Evolutionary conservation across 2,797 vertebrate species (phyloP).

Genomic region (Parauchenoglanis ngamensis): DNA sequence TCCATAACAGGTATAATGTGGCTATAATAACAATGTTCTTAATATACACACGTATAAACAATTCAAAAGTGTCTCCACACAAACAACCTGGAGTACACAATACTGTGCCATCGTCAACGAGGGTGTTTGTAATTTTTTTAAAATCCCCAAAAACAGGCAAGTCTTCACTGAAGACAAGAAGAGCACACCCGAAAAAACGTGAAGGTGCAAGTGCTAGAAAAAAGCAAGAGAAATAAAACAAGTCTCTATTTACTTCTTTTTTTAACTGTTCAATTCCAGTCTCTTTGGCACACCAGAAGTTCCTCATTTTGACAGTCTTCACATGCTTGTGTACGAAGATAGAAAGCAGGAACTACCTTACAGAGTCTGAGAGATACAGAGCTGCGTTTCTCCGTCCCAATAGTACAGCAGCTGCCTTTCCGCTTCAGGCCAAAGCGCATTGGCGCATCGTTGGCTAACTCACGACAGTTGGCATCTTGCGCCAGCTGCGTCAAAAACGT

Average conservation of each 20-base stretch:
- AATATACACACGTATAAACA: constrained; percentile 77
- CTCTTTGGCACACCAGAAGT: constrained; percentile 73
- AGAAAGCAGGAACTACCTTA: constrained; percentile 55
- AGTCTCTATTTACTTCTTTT: constrained; percentile 26
- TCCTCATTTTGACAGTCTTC: constrained; percentile 51
- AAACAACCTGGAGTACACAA: constrained; percentile 78
- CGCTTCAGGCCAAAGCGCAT: constrained; percentile 66
- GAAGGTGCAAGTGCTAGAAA: constrained; percentile 62
- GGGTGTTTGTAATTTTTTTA: constrained; percentile 59
- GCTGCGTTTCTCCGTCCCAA: constrained; percentile 64
- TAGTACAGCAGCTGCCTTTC: constrained; percentile 70
- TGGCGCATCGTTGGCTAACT: constrained; percentile 62
- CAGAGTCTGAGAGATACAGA: constrained; percentile 68
- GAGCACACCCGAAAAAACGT: constrained; percentile 58
- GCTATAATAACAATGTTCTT: constrained; percentile 63
- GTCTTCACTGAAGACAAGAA: constrained; percentile 97
- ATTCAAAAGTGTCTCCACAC: constrained; percentile 77
- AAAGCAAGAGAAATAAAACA: background rate
- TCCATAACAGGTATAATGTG: constrained; percentile 65
- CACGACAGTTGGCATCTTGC: constrained; percentile 69
- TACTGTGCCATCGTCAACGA: constrained; percentile 71
- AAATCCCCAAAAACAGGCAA: constrained; percentile 69
- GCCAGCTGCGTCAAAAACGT: constrained; percentile 67
- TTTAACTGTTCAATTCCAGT: constrained; percentile 68
- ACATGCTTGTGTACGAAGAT: constrained; percentile 60